Evolutionary conservation across 2,888 invertebrate species (phyloP).

Genomic region (Anorthoa munda): DNA sequence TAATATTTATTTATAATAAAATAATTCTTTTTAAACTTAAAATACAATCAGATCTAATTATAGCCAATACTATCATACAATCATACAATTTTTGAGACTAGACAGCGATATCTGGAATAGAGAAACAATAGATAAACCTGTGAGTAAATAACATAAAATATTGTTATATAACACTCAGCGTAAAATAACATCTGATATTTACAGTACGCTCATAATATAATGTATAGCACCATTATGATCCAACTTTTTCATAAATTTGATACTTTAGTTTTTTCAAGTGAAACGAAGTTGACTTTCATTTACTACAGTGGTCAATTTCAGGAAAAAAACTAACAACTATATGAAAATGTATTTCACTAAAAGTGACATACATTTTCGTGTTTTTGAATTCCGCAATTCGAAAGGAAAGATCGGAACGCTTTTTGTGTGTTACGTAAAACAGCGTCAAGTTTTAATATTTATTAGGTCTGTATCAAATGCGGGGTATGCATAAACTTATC

Average conservation of each 20-base stretch:
- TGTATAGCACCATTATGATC: slow-evolving; percentile 81
- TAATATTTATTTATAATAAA: slow-evolving; percentile 82
- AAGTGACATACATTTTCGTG: not conserved
- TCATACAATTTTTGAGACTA: slow-evolving; percentile 88
- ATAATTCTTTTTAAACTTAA: slow-evolving; percentile 84
- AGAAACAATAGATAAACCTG: slow-evolving; percentile 61
- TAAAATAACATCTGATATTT: slow-evolving; percentile 64
- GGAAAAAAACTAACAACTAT: not conserved
- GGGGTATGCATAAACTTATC: slow-evolving; percentile 64
- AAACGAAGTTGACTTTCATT: not conserved
- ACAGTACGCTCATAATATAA: slow-evolving; percentile 59
- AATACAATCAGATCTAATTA: slow-evolving; percentile 82
- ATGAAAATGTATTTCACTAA: not conserved
- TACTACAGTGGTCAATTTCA: not conserved
- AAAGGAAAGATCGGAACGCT: not conserved
- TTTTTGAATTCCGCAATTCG: not conserved
- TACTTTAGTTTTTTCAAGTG: slow-evolving; percentile 15
- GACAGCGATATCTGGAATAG: slow-evolving; percentile 82
- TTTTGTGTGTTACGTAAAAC: not conserved
- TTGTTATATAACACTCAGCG: slow-evolving; percentile 51
- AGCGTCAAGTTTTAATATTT: slow-evolving; percentile 9
- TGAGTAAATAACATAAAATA: slow-evolving; percentile 58
- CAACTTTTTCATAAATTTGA: slow-evolving; percentile 67
- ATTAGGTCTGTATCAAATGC: slow-evolving; percentile 62
- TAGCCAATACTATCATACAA: slow-evolving; percentile 78